Conservation (phyloP, 2,888 invertebrate species). For the Sphecodes monilicornis region DNA sequence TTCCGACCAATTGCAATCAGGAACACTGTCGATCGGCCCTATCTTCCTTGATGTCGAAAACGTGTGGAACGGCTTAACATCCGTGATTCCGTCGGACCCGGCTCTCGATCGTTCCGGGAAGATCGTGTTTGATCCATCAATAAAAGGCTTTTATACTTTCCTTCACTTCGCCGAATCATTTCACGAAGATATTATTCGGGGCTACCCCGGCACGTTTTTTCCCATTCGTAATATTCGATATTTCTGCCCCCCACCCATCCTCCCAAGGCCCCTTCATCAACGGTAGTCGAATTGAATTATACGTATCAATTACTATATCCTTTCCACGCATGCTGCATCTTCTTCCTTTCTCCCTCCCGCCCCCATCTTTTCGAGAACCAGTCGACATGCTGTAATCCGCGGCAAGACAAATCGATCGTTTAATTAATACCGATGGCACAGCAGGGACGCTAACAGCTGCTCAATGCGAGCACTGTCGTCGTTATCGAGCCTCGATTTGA, state of each 20-base stretch:
- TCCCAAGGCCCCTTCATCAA: neutral
- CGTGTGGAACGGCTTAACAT: slow-evolving; percentile 62
- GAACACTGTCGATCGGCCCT: slow-evolving; percentile 38
- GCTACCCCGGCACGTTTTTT: neutral
- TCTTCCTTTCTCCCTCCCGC: neutral
- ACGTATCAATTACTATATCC: slow-evolving; percentile 4
- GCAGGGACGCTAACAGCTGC: slow-evolving; percentile 42
- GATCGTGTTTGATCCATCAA: slow-evolving; percentile 37
- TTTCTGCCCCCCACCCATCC: too few relatives aligned
- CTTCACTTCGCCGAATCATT: neutral
- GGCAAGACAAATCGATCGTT: slow-evolving; percentile 63
- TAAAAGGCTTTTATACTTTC: slow-evolving; percentile 29
- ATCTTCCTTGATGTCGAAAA: slow-evolving; percentile 59
- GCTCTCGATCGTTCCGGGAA: slow-evolving; percentile 42
- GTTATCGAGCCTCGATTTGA: slow-evolving; percentile 65
- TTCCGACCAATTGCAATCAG: slow-evolving; percentile 54
- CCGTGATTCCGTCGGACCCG: slow-evolving; percentile 57
- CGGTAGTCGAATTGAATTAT: slow-evolving; percentile 16
- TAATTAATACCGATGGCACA: slow-evolving; percentile 64
- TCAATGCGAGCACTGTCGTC: slow-evolving; percentile 59
- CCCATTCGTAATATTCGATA: neutral
- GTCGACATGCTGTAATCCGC: slow-evolving; percentile 52
- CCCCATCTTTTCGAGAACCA: neutral
- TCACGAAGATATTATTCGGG: neutral
- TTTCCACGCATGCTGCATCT: neutral